These are phyloP conservation scores for Meiosimyza decipiens DNA, from an alignment of 2,888 invertebrate genomes.

Conservation along the genomic window DNA sequence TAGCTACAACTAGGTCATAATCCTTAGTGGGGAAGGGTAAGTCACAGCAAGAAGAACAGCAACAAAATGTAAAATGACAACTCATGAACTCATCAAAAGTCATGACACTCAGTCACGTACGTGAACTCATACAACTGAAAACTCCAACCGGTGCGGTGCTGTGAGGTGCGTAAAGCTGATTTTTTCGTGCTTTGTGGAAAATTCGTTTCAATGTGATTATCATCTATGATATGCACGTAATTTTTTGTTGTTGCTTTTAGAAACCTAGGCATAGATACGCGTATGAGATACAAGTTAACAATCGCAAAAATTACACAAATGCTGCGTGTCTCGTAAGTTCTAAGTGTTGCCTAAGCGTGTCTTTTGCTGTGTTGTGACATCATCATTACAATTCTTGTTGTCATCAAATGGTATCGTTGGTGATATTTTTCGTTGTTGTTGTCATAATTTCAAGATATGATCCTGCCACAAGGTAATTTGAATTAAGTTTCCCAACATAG, in stretches of 20 bases:
- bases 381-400: slow-evolving; percentile 6
- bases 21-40: too few species aligned
- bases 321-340: slow-evolving; percentile 20
- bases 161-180: background rate
- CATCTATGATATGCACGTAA: background rate
- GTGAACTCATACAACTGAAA: background rate
- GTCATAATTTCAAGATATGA: background rate
- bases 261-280: background rate
- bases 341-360: slow-evolving; percentile 23
- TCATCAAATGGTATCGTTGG: slow-evolving; percentile 1
- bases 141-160: background rate
- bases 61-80: background rate
- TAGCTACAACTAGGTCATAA: too few species aligned
- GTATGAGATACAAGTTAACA: slow-evolving; percentile 3
- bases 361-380: slow-evolving; percentile 4
- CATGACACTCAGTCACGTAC: slow-evolving; percentile 9
- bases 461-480: slow-evolving; percentile 8
- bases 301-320: background rate
- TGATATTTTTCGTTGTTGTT: background rate
- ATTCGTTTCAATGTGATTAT: background rate
- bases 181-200: slow-evolving; percentile 1
- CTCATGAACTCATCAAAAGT: background rate
- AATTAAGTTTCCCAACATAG: background rate
- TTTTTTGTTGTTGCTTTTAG: background rate
- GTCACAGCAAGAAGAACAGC: background rate